These are phyloP conservation scores for Dryobotodes eremita DNA, from an alignment of 2,888 invertebrate species.

Conservation along the genomic window DNA sequence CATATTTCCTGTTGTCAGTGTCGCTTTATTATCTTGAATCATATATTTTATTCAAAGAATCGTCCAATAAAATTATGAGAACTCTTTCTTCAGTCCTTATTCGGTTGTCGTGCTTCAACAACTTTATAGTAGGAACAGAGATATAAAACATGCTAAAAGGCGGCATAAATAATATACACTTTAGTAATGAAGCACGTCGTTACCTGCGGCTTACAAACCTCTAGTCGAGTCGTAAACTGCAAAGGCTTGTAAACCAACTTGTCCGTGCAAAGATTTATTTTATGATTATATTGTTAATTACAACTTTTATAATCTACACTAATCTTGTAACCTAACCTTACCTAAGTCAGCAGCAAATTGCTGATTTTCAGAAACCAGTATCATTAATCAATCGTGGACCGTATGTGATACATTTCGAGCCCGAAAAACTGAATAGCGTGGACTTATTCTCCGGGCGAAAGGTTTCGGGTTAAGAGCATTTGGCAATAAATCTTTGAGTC, in stretches of 20 bases:
- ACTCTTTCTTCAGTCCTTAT: conserved; percentile 56
- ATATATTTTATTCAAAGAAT: conserved; percentile 53
- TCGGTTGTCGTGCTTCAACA: conserved; percentile 66
- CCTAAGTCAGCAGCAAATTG: conserved; percentile 28
- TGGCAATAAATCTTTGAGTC: conserved; percentile 87
- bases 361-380: conserved; percentile 12
- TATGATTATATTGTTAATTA: conserved; percentile 57
- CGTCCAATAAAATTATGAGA: conserved; percentile 54
- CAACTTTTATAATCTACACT: conserved; percentile 20
- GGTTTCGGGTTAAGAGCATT: conserved; percentile 88
- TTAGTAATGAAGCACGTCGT: conserved; percentile 83
- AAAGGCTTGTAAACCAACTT: conserved; percentile 73
- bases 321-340: conserved; percentile 9
- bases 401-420: conserved; percentile 67
- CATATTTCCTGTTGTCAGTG: conserved; percentile 47
- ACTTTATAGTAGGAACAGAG: conserved; percentile 73
- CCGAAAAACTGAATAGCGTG: conserved; percentile 78
- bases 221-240: conserved; percentile 76
- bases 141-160: conserved; percentile 75
- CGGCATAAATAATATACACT: conserved; percentile 82
- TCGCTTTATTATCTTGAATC: conserved; percentile 37
- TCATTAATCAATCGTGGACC: conserved; percentile 47
- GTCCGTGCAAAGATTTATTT: conserved; percentile 59
- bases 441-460: conserved; percentile 75
- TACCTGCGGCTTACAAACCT: conserved; percentile 79